Conservation (phyloP, 2,113 vertebrate genomes). For the Podiceps cristatus region DNA sequence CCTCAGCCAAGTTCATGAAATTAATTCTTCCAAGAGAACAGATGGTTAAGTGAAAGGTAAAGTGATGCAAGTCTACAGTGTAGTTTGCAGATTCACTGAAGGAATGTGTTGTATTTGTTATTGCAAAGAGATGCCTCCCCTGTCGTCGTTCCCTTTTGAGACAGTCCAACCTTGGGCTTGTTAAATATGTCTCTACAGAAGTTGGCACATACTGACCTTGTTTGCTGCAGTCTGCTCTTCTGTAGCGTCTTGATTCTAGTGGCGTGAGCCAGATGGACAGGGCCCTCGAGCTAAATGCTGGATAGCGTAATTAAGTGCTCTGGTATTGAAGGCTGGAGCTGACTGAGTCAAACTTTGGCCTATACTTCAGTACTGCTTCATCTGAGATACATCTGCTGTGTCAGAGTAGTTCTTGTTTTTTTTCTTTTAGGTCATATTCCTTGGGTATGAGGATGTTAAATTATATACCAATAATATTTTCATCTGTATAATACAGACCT, state of each 20-base stretch:
- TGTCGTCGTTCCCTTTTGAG: not conserved
- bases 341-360: not conserved
- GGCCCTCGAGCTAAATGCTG: constrained; percentile 24
- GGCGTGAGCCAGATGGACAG: constrained; percentile 21
- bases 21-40: constrained; percentile 1
- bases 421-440: not conserved
- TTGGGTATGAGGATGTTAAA: not conserved
- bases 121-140: not conserved
- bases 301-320: constrained; percentile 16
- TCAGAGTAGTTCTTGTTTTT: not conserved
- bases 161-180: not conserved
- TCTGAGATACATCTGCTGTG: not conserved
- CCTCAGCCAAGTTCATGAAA: not conserved
- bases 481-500: not conserved
- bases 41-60: not conserved
- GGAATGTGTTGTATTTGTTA: not conserved
- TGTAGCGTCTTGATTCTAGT: constrained; percentile 21
- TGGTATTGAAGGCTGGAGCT: not conserved
- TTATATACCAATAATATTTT: not conserved
- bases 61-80: not conserved
- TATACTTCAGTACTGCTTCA: not conserved
- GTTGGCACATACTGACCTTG: constrained; percentile 8
- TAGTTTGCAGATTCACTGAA: not conserved
- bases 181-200: constrained; percentile 2
- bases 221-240: constrained; percentile 39